Base-by-base conservation (phyloP, 2,797 vertebrate species). In the Anomalospiza imberbis region DNA sequence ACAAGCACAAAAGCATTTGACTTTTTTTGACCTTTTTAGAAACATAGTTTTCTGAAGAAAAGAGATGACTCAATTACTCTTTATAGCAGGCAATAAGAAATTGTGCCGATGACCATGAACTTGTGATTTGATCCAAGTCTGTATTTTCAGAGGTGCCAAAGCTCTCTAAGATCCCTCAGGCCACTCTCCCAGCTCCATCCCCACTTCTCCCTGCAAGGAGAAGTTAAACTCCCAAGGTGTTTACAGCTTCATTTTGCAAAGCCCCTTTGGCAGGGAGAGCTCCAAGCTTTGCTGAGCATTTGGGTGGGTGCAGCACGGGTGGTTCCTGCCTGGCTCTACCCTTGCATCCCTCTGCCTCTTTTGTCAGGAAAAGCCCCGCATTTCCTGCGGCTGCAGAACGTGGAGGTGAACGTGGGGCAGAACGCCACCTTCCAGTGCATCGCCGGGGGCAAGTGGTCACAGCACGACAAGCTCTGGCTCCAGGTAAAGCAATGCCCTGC, bases 341-440 rank as follows among this genome's bases (percentile, higher is more conserved):
- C 66, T 72, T 36, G 24, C 80, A 40, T 88, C 85, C 6, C 79
- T 96, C 92, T 93, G 17, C 4, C 12, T 96, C 84, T 97, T 86
- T 93, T 96, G 85, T 28, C 97, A 99, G 99, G 99, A 96, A 99
- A 99, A 97, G 99, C 99, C 1, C 99, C 99, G 38, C 99, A 99
- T 97, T 99, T 99, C 96, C 97, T 99, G 62, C 98, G 99, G 12
- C 98, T 99, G 80, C 99, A 99, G 98, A 99, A 99, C 0, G 99
- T 99, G 71, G 99, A 99, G 98, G 99, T 99, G 60, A 99, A 99
- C 1, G 99, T 99, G 95, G 99, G 99, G 13, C 99, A 99, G 98
- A 99, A 99, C 1, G 99, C 99, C 1, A 99, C 99, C 0, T 99
- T 99, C 91, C 99, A 99, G 97, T 99, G 99, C 91, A 99, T 99